Conservation (phyloP, 1,140 invertebrate species). For the Achatina immaculata region DNA sequence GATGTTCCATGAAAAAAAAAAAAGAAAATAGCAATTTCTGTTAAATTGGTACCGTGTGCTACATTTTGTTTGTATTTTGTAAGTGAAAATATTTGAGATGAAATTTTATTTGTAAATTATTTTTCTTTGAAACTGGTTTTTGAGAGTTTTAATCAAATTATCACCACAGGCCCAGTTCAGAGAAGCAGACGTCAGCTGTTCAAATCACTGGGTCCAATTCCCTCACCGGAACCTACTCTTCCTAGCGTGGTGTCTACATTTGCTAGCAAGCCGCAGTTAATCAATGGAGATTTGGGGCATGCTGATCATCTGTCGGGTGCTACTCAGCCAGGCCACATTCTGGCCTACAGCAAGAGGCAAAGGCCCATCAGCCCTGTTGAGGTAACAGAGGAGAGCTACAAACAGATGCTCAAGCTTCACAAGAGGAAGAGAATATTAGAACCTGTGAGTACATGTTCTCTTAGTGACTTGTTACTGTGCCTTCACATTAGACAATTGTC, state of each 20-base stretch:
- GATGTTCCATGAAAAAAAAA: no score
- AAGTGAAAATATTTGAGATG: no score
- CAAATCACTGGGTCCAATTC: conserved; percentile 60
- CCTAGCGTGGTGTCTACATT: conserved; percentile 65
- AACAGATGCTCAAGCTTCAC: conserved; percentile 78
- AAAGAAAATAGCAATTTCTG: no score
- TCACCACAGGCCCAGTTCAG: conserved; percentile 53
- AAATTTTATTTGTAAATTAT: no score
- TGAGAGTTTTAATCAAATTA: no score
- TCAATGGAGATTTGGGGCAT: conserved; percentile 58
- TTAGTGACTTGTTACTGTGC: background rate
- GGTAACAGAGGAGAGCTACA: conserved; percentile 80
- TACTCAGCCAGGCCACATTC: background rate
- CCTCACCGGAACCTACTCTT: conserved; percentile 61
- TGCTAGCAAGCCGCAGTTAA: conserved; percentile 52
- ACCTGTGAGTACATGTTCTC: conserved; percentile 49
- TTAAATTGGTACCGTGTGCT: no score
- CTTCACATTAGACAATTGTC: background rate
- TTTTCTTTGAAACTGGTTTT: no score
- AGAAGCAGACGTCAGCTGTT: conserved; percentile 62
- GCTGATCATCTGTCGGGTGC: background rate
- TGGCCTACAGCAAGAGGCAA: conserved; percentile 45
- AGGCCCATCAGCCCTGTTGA: conserved; percentile 73
- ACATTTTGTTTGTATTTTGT: no score
- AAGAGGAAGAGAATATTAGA: conserved; percentile 59